phyloP scores from a whole-genome alignment of 2,113 vertebrate species.

The Macrotis lagotis region DNA sequence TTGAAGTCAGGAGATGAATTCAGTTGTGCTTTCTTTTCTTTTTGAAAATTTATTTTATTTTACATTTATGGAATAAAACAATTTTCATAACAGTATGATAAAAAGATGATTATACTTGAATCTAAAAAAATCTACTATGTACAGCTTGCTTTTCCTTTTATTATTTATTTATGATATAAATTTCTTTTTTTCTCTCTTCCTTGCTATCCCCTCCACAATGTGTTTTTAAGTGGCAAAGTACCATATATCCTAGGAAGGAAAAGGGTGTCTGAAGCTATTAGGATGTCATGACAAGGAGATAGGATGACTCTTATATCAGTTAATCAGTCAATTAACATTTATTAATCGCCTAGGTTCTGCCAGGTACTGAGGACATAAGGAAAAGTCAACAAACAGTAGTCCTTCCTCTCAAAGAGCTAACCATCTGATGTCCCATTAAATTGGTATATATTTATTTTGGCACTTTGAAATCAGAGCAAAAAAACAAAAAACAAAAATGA shows the following conservation, averaged over 20 bases:
- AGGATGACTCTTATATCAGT: not conserved
- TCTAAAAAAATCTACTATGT: not conserved
- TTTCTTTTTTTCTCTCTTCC: not conserved
- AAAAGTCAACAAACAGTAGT: not conserved
- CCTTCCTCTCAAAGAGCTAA: not conserved
- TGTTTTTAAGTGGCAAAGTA: not conserved
- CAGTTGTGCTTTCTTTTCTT: not conserved
- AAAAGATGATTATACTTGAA: not conserved
- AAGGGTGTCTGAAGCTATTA: not conserved
- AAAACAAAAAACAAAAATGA: not conserved
- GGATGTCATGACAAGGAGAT: not conserved
- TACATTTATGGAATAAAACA: not conserved
- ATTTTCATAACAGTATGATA: too few species aligned
- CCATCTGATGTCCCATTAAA: not conserved
- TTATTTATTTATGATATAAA: not conserved
- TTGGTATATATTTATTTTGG: not conserved
- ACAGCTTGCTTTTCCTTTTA: not conserved
- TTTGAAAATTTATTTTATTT: constrained; percentile 44
- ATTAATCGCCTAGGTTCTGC: not conserved
- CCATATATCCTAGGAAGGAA: not conserved
- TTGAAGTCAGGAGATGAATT: constrained; percentile 35
- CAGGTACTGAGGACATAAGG: not conserved
- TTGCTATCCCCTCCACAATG: not conserved
- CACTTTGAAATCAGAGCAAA: not conserved
- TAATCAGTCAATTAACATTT: not conserved